Base-by-base conservation (phyloP, 2,113 vertebrate species). In the Apistogramma diplotaenia region DNA sequence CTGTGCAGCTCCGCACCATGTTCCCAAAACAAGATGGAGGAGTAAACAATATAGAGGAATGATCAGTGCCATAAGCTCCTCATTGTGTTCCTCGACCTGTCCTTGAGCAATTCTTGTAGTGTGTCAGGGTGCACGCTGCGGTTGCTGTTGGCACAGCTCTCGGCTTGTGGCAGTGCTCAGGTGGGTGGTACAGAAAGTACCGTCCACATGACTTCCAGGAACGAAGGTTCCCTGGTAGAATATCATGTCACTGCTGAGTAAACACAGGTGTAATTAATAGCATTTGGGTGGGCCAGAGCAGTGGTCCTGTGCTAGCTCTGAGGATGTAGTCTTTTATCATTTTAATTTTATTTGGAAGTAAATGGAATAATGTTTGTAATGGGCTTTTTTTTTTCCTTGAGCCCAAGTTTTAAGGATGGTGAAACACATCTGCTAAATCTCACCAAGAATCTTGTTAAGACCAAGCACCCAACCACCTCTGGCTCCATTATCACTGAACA, bases 371-470 rank as follows among this genome's bases (percentile, higher is more conserved):
- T 70, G 62, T 70, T 67, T 65, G 61, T 65, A 65, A 65, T 67
- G 27, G 40, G 40, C 62, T 15, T 46, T 70, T 70, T 16, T 19
- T 33, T 70, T 49, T 49, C 43, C 25, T 65, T 3, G 15, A 65
- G 37, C 15, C 23, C 9, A 67, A 27, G 23, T 67, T 70, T 70
- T 70, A 70, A 18, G 62, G 62, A 46, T 70, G 16, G 40, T 49
- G 62, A 70, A 70, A 70, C 62, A 49, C 62, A 70, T 70, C 62
- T 70, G 62, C 62, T 70, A 43, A 70, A 29, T 70, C 62, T 70
- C 62, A 70, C 40, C 62, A 70, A 70, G 25, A 70, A 70, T 70
- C 43, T 70, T 23, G 4, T 83, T 54, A 79, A 49, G 62, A 7
- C 19, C 13, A 53, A 55, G 15, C 7, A 56, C 12, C 6, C 6